These are phyloP conservation scores for Heterocephalus glaber DNA, from an alignment of 2,113 vertebrate species.

Conservation along the genomic window DNA sequence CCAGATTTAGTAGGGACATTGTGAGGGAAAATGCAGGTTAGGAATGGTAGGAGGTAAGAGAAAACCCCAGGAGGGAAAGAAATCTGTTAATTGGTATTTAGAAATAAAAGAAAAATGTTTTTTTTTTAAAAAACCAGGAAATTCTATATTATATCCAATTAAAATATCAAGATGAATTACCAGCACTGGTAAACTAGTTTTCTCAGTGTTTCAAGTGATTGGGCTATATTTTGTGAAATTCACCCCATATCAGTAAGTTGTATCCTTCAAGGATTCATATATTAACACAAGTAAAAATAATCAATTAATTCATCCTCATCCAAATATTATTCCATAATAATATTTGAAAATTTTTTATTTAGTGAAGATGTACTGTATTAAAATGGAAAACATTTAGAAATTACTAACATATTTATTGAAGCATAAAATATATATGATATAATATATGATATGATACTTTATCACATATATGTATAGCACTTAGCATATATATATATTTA, in stretches of 20 bases:
- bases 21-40: not conserved
- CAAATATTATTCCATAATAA: not conserved
- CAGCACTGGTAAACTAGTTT: constrained; percentile 15
- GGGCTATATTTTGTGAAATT: constrained; percentile 55
- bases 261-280: not conserved
- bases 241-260: not conserved
- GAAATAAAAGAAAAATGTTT: not conserved
- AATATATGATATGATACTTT: not conserved
- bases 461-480: not conserved
- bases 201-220: constrained; percentile 16
- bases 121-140: not conserved
- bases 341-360: constrained; percentile 25
- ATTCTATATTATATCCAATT: constrained; percentile 17
- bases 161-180: not conserved
- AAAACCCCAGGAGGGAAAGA: not conserved
- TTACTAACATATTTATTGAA: constrained; percentile 14
- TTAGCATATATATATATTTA: not conserved
- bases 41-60: not conserved
- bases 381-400: constrained; percentile 33
- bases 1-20: not conserved
- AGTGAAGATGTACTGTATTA: not conserved
- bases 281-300: constrained; percentile 4
- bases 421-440: not conserved
- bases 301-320: not conserved
- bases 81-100: not conserved